phyloP scores from a whole-genome alignment of 1,140 invertebrate species.

The Neodiprion virginianus region DNA sequence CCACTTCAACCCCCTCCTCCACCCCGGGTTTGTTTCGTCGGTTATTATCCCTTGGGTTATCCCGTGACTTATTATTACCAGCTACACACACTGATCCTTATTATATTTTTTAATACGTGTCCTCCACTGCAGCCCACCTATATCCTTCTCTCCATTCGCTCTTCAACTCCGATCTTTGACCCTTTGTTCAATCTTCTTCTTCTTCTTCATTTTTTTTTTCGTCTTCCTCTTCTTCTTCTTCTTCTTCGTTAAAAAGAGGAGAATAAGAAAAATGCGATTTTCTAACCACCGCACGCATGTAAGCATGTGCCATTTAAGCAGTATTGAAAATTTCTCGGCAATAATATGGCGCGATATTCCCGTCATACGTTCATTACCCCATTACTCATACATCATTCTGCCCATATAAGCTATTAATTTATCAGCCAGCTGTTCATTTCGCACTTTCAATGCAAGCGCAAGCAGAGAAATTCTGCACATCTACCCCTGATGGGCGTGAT shows the following conservation, averaged over 20 bases:
- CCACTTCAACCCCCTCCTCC: slow-evolving; percentile 37
- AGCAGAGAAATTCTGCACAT: too few relatives aligned
- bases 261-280: slow-evolving; percentile 20
- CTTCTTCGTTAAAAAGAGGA: slow-evolving; percentile 33
- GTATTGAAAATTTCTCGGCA: too few relatives aligned
- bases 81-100: slow-evolving; percentile 39
- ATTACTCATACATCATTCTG: too few relatives aligned
- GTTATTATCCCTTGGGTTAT: slow-evolving; percentile 3
- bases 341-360: too few relatives aligned
- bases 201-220: too few relatives aligned
- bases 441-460: too few relatives aligned
- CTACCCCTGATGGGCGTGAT: not conserved
- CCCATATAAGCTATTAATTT: too few relatives aligned
- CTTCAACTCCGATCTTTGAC: slow-evolving; percentile 20
- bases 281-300: too few relatives aligned
- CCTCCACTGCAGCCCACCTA: slow-evolving; percentile 11
- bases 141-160: slow-evolving; percentile 7
- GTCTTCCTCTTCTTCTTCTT: not conserved
- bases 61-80: slow-evolving; percentile 51
- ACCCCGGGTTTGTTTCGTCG: slow-evolving; percentile 12
- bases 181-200: too few relatives aligned
- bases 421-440: too few relatives aligned
- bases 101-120: slow-evolving; percentile 18
- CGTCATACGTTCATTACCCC: too few relatives aligned
- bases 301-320: too few relatives aligned